phyloP scores from a whole-genome alignment of 2,888 invertebrate species.

The Silvanus unidentatus region DNA sequence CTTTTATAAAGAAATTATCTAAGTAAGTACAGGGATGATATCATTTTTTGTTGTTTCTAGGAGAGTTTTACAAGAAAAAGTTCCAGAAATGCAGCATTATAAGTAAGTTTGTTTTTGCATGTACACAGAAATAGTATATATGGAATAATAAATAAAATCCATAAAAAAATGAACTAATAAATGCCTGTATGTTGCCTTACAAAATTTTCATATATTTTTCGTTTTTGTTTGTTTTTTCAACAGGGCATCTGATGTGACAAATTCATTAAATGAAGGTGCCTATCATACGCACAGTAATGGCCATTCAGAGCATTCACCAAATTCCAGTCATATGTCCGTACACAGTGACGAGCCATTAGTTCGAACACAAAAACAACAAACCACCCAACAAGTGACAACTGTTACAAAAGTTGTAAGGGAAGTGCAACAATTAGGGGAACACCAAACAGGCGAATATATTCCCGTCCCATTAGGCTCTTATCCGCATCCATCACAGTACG shows the following conservation, averaged over 20 bases:
- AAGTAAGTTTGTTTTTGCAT: slow-evolving; percentile 50
- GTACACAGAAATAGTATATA: slow-evolving; percentile 8
- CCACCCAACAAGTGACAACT: slow-evolving; percentile 65
- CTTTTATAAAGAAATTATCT: too few species aligned
- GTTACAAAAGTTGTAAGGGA: slow-evolving; percentile 65
- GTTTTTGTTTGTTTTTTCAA: slow-evolving; percentile 10
- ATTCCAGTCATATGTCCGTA: slow-evolving; percentile 51
- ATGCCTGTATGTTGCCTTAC: too few species aligned
- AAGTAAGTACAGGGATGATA: slow-evolving; percentile 1
- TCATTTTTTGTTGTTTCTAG: slow-evolving; percentile 48
- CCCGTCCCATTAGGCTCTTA: slow-evolving; percentile 48
- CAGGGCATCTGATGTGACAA: slow-evolving; percentile 37
- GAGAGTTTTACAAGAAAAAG: slow-evolving; percentile 59
- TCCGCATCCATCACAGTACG: slow-evolving; percentile 46
- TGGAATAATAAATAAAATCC: too few species aligned
- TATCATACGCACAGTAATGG: slow-evolving; percentile 56
- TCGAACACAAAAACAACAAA: slow-evolving; percentile 62
- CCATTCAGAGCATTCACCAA: slow-evolving; percentile 59
- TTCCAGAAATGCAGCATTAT: slow-evolving; percentile 60
- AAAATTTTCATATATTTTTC: too few species aligned
- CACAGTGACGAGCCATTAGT: slow-evolving; percentile 52
- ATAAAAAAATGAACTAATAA: slow-evolving; percentile 7
- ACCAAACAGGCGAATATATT: slow-evolving; percentile 50
- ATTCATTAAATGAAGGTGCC: slow-evolving; percentile 36
- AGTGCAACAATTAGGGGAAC: slow-evolving; percentile 54